Evolutionary conservation across 2,113 vertebrate genomes (phyloP), one percentile per base, ranked within the genome.

Genomic region (Illadopsis cleaveri): DNA sequence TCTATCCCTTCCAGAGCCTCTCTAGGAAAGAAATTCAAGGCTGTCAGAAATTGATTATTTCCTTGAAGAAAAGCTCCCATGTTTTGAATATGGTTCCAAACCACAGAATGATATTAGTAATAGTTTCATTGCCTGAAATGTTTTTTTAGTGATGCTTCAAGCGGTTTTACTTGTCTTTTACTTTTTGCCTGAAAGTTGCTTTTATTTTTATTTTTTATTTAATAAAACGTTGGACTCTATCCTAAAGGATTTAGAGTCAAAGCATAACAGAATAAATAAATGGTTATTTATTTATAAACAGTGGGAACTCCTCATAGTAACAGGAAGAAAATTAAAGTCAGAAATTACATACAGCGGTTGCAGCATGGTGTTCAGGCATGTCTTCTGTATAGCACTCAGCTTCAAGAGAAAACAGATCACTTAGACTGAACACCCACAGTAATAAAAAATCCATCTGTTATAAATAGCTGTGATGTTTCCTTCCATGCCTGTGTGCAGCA

Each of bases 201-300:
- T 77, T 80, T 73, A 10, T 50, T 87, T 73, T 85, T 53, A 14
- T 62, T 90, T 76, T 58, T 51, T 40, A 2, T 54, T 85, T 44
- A 77, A 50, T 66, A 51, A 75, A 64, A 33, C 45, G 10, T 35
- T 91, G 60, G 15, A 19, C n/a, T 11, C 5, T 69, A 8, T 75
- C 48, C 53, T 78, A 64, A 50, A 76, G 73, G 33, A 56, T 35
- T 5, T 81, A 35, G 71, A 78, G n/a, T 37, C 9, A 4, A 60
- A 60, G n/a, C 23, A n/a, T 62, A 66, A 51, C 42, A 64, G 40
- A 71, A 60, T 58, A 65, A 86, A 45, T 76, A 86, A 82, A 48
- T 72, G 53, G 40, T 37, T 91, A 37, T 85, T 93, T 91, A 61
- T 96, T 94, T 95, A 50, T 68, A 85, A 96, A 79, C 70, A 86